phyloP scores from a whole-genome alignment of 92 coral and sea anemone species.

The Phenganax subtilis region DNA sequence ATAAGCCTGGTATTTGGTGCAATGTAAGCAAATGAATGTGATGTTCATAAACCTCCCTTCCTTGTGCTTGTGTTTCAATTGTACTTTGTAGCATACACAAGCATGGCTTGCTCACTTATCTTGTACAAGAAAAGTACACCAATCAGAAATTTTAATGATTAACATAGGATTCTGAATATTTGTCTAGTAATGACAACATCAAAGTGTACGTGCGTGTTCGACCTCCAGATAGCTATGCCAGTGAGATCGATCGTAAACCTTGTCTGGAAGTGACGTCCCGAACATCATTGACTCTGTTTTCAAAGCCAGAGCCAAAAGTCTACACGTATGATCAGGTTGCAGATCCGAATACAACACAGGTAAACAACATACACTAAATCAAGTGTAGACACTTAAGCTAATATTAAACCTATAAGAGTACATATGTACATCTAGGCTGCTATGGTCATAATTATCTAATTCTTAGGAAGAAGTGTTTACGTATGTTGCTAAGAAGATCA shows the following conservation, averaged over 20 bases:
- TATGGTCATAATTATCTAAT: not conserved
- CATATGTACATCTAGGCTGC: not conserved
- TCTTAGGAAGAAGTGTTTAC: slow-evolving; percentile 93
- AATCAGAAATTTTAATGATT: not conserved
- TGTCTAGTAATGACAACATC: slow-evolving; percentile 80
- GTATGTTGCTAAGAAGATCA: slow-evolving; percentile 92
- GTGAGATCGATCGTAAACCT: slow-evolving; percentile 85
- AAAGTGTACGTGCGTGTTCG: slow-evolving; percentile 95
- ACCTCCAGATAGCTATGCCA: slow-evolving; percentile 86
- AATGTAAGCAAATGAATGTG: too few relatives aligned
- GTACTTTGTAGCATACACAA: not conserved
- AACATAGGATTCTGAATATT: not conserved
- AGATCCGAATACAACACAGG: slow-evolving; percentile 94
- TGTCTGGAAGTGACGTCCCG: slow-evolving; percentile 93
- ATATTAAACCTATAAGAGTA: not conserved
- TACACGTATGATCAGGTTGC: slow-evolving; percentile 97
- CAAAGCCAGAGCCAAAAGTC: slow-evolving; percentile 92
- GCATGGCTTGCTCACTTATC: not conserved
- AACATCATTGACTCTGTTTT: slow-evolving; percentile 68
- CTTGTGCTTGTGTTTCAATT: not conserved
- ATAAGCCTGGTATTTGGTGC: too few relatives aligned
- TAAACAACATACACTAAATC: slow-evolving; percentile 2
- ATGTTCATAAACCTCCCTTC: too few relatives aligned
- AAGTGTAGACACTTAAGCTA: not conserved
- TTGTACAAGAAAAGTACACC: too few relatives aligned